Percentiles rank a stretch among this genome's conserved stretches.
Evolutionary conservation across 1,140 invertebrate genomes (phyloP).

Genomic region (Drosophila seguyi): DNA sequence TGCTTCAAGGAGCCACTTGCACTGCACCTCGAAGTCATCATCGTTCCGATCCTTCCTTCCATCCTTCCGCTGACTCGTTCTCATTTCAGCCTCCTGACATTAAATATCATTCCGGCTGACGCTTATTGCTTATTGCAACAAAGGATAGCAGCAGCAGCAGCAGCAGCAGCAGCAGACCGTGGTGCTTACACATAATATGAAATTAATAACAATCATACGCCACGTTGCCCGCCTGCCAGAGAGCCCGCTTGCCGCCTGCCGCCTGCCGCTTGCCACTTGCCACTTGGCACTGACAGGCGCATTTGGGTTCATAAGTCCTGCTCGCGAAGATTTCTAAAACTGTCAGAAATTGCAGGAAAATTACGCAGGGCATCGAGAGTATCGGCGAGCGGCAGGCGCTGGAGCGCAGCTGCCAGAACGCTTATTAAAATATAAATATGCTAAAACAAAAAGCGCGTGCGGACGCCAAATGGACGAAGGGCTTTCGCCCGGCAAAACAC

Average conservation of each 20-base stretch:
- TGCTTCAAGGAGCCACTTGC: constrained; percentile 43
- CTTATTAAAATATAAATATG: constrained; percentile 84
- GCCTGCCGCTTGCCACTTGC: constrained; percentile 13
- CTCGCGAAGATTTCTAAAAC: constrained; percentile 80
- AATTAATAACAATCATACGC: constrained; percentile 84
- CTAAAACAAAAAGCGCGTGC: constrained; percentile 70
- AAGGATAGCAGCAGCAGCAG: constrained; percentile 21
- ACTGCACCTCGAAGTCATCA: constrained; percentile 45
- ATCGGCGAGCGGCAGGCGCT: constrained; percentile 28
- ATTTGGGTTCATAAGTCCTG: constrained; percentile 76
- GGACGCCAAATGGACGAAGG: constrained; percentile 58
- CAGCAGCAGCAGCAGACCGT: constrained; percentile 9
- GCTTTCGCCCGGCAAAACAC: constrained; percentile 32
- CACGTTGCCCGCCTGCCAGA: constrained; percentile 58
- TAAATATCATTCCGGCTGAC: constrained; percentile 78
- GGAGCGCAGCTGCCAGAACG: constrained; percentile 78
- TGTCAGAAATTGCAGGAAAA: constrained; percentile 83
- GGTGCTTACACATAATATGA: constrained; percentile 75
- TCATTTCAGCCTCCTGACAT: constrained; percentile 50
- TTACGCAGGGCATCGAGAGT: constrained; percentile 62
- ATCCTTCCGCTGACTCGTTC: not conserved
- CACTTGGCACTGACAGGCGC: constrained; percentile 79
- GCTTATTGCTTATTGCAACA: constrained; percentile 78
- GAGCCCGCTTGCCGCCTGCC: no score
- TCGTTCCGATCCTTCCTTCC: constrained; percentile 2